phyloP scores from a whole-genome alignment of 2,888 invertebrate genomes.

The Zaprionus obscuricornis region DNA sequence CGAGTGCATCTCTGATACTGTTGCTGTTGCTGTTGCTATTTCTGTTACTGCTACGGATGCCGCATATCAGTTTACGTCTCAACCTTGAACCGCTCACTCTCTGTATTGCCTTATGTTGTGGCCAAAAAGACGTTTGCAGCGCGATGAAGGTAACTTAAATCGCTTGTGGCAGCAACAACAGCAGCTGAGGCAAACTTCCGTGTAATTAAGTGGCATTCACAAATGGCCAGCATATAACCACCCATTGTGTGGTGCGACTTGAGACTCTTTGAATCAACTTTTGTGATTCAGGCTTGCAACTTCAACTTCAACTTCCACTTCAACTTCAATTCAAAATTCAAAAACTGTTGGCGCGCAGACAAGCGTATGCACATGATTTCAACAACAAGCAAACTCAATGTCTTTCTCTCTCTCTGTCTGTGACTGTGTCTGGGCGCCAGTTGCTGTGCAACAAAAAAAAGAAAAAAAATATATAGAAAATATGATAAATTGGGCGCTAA shows the following conservation, averaged over 20 bases:
- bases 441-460: conserved; percentile 40
- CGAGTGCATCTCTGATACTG: conserved; percentile 37
- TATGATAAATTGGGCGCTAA: conserved; percentile 82
- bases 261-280: neutral
- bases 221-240: conserved; percentile 62
- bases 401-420: conserved; percentile 5
- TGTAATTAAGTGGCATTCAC: conserved; percentile 81
- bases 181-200: conserved; percentile 74
- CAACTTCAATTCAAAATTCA: conserved; percentile 15
- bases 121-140: neutral
- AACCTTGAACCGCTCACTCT: conserved; percentile 67
- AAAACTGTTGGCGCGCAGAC: conserved; percentile 71
- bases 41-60: conserved; percentile 28
- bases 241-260: conserved; percentile 68
- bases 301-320: conserved; percentile 3
- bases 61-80: conserved; percentile 59
- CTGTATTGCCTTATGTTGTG: too few relatives aligned
- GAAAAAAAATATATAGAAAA: conserved; percentile 36
- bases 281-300: neutral
- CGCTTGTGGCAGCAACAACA: conserved; percentile 54
- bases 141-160: conserved; percentile 39
- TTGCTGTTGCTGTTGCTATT: conserved; percentile 24
- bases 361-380: conserved; percentile 78
- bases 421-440: conserved; percentile 59
- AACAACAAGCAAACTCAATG: conserved; percentile 41